Conservation (phyloP, 2,113 vertebrate species). For the Antechinus flavipes region DNA sequence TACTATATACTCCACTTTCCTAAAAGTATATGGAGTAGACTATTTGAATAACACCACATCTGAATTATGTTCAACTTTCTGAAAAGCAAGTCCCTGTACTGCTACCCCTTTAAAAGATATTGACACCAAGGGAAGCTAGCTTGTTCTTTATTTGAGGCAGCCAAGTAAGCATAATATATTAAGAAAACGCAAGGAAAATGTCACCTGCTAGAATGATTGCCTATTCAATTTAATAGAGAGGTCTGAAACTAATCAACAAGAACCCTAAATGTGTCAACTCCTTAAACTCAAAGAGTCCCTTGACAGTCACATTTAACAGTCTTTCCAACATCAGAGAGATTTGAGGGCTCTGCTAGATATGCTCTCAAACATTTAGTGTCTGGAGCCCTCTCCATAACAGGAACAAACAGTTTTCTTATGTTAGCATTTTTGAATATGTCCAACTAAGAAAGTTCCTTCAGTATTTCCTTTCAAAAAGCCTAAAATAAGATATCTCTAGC, state of each 20-base stretch:
- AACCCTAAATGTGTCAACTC: neutral
- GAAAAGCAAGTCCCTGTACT: neutral
- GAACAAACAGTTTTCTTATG: slow-evolving; percentile 25
- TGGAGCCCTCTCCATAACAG: neutral
- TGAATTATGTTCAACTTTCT: neutral
- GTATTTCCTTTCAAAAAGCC: slow-evolving; percentile 24
- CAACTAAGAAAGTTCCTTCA: neutral
- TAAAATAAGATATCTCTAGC: slow-evolving; percentile 24
- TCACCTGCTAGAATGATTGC: neutral
- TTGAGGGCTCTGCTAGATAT: neutral
- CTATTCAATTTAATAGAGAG: neutral
- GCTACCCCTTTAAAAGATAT: neutral
- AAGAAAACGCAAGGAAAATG: neutral
- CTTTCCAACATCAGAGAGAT: neutral
- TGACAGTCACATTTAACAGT: slow-evolving; percentile 14
- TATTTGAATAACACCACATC: neutral
- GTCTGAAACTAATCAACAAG: slow-evolving; percentile 33
- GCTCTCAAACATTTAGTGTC: slow-evolving; percentile 9
- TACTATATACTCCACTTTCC: neutral
- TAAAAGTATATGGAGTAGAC: neutral
- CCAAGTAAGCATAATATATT: slow-evolving; percentile 12
- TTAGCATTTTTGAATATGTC: slow-evolving; percentile 2
- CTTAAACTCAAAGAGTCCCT: neutral
- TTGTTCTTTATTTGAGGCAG: neutral
- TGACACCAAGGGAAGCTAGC: neutral